Conservation (phyloP, 2,113 vertebrate genomes). For the Aix galericulata region DNA sequence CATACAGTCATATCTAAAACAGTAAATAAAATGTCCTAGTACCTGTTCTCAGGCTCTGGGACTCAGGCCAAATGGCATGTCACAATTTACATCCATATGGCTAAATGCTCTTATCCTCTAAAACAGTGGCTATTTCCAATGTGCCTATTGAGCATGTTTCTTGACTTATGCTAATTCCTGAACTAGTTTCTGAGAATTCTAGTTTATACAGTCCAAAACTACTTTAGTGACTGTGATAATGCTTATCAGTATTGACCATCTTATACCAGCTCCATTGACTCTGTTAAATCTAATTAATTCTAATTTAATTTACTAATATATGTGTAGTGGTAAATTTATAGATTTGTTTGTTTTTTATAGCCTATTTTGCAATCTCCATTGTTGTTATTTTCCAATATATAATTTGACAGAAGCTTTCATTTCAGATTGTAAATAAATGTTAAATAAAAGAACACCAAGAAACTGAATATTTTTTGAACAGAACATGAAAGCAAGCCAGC, state of each 20-base stretch:
- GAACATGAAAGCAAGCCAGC: background rate
- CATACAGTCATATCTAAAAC: background rate
- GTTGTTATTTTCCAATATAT: background rate
- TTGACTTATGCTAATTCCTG: background rate
- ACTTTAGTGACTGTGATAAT: background rate
- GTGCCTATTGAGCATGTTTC: background rate
- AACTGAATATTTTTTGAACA: background rate
- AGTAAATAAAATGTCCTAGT: background rate
- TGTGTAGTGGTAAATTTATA: background rate
- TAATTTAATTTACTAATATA: background rate
- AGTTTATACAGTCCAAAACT: background rate
- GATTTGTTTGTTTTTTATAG: background rate
- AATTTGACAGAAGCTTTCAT: background rate
- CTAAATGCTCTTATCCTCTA: background rate
- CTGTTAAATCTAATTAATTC: background rate
- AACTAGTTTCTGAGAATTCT: background rate
- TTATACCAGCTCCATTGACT: background rate
- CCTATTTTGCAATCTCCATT: background rate
- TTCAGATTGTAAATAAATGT: background rate
- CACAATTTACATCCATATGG: background rate
- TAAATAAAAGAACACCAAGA: background rate
- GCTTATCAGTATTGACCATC: background rate
- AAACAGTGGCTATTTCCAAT: background rate
- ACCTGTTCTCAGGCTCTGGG: background rate
- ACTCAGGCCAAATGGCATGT: background rate